phyloP scores from a whole-genome alignment of 2,888 invertebrate genomes.

The Lepidocyrtoides sp. region DNA sequence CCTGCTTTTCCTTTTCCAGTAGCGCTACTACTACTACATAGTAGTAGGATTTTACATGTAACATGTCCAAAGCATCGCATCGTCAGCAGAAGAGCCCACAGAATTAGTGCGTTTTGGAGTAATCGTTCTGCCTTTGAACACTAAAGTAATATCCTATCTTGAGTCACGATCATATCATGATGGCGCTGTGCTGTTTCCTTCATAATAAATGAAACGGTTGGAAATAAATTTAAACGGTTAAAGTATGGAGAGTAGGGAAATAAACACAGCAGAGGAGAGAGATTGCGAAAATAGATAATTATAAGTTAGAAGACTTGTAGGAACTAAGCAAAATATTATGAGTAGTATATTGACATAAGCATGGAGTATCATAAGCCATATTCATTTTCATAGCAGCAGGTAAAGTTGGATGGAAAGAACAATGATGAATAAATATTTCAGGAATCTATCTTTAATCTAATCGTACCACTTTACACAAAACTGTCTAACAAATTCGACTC shows the following conservation, averaged over 20 bases:
- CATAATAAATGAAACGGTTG: slow-evolving; percentile 20
- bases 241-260: neutral
- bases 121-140: neutral
- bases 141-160: neutral
- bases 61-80: neutral
- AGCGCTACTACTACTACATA: neutral
- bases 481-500: no score
- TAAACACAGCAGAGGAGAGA: neutral
- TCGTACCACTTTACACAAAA: neutral
- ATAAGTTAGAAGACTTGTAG: neutral
- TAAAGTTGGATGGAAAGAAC: no score
- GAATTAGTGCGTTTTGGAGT: neutral
- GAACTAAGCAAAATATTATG: neutral
- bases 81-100: neutral
- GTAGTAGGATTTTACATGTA: neutral
- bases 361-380: neutral
- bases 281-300: slow-evolving; percentile 10
- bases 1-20: no score
- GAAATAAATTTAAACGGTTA: neutral
- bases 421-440: no score
- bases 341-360: neutral
- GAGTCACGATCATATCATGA: neutral
- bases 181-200: neutral
- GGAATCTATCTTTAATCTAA: no score
- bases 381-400: neutral